Percentiles rank a stretch among this genome's conserved stretches.
Conservation (phyloP, 1,140 invertebrate species). For the Sycophila sp. region DNA sequence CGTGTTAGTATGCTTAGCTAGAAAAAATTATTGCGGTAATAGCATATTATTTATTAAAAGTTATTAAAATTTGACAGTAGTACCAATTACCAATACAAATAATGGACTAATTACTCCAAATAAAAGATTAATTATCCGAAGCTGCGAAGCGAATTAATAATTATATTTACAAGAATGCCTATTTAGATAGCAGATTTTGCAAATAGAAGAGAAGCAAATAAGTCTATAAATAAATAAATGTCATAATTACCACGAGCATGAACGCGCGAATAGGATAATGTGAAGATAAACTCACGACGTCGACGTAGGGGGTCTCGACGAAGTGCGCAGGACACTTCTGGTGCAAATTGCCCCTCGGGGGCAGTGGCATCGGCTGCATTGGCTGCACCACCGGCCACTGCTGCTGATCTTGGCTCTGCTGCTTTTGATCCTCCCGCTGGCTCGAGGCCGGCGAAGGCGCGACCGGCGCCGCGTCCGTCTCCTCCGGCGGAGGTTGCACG, state of each 20-base stretch:
- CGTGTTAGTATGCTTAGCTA: too few relatives aligned
- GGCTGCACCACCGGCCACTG: slow-evolving; percentile 50
- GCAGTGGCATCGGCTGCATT: slow-evolving; percentile 48
- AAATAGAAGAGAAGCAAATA: background rate
- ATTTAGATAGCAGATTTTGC: too few relatives aligned
- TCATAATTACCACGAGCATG: slow-evolving; percentile 28
- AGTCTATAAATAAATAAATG: background rate
- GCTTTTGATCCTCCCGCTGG: background rate
- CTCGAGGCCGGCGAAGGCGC: slow-evolving; percentile 37
- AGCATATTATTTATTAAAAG: too few relatives aligned
- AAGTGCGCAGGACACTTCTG: slow-evolving; percentile 66
- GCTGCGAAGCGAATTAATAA: too few relatives aligned
- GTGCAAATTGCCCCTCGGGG: slow-evolving; percentile 49
- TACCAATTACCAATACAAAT: too few relatives aligned
- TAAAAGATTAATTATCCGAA: too few relatives aligned
- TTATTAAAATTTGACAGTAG: too few relatives aligned
- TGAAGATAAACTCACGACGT: slow-evolving; percentile 53
- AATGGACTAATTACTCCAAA: background rate
- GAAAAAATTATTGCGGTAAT: too few relatives aligned
- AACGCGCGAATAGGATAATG: slow-evolving; percentile 19
- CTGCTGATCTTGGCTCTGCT: background rate
- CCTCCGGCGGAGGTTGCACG: slow-evolving; percentile 58
- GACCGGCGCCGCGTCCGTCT: slow-evolving; percentile 48
- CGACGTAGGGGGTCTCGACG: slow-evolving; percentile 60
- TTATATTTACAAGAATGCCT: too few relatives aligned